A percentile compares a stretch with the other conserved stretches of the same genome.
Conservation (phyloP, 2,113 vertebrate genomes). For the Oryzias curvinotus region DNA sequence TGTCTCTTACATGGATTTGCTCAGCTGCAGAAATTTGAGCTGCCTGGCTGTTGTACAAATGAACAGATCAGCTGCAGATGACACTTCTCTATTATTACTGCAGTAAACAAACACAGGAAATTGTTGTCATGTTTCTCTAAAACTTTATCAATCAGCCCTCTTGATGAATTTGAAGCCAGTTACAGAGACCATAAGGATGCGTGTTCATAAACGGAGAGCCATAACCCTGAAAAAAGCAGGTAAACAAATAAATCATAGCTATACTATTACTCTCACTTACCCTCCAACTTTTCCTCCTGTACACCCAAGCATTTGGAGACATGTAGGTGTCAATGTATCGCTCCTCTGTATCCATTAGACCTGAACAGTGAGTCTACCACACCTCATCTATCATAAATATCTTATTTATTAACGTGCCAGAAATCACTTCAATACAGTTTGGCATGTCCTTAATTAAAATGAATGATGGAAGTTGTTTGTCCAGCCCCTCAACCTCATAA, state of each 20-base stretch:
- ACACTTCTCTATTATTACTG: constrained; percentile 20
- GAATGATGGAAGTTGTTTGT: constrained; percentile 66
- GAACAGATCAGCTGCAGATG: neutral
- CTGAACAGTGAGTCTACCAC: constrained; percentile 51
- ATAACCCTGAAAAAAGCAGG: constrained; percentile 41
- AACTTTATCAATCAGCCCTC: constrained; percentile 18
- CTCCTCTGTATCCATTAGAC: constrained; percentile 48
- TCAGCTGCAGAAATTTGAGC: constrained; percentile 35
- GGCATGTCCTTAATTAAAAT: constrained; percentile 78
- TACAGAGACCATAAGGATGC: neutral
- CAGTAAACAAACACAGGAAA: constrained; percentile 17
- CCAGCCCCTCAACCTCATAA: constrained; percentile 21
- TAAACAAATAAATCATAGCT: constrained; percentile 62
- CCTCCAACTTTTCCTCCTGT: constrained; percentile 30
- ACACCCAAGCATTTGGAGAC: constrained; percentile 24
- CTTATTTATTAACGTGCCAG: constrained; percentile 71
- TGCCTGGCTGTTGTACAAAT: constrained; percentile 33
- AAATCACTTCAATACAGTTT: constrained; percentile 70
- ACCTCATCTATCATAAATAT: constrained; percentile 75
- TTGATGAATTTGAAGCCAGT: constrained; percentile 12
- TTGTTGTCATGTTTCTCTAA: constrained; percentile 19
- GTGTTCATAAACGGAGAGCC: constrained; percentile 21
- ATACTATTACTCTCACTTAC: constrained; percentile 40
- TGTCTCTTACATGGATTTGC: constrained; percentile 54
- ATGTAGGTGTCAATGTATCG: constrained; percentile 65